Base-by-base conservation (phyloP, 2,797 vertebrate species). In the Jordanella pulchra region DNA sequence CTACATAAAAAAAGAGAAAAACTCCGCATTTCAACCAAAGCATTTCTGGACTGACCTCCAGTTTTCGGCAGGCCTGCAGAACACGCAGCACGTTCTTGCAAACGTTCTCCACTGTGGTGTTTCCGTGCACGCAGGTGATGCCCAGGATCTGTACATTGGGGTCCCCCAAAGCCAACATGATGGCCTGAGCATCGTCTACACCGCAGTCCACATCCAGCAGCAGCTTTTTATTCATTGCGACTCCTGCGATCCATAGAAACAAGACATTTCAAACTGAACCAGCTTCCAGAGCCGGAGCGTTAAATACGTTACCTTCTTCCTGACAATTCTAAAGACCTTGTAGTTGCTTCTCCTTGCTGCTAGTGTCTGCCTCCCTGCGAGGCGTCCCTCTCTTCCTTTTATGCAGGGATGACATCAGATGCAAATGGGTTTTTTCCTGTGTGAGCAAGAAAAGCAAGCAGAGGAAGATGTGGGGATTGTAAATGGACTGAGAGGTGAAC, bases 61-160 rank as follows among this genome's bases (percentile, higher is more conserved):
- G 85, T 68, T 53, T 88, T 0, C 83, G 54, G 70, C 95, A 95
- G 30, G 70, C 84, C 42, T 94, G 84, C 45, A 95, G 88, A 23
- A 95, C 88, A 0, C 95, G 90, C 60, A 95, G 89, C 2, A 83
- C 73, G 71, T 95, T 95, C 77, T 84, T 94, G 71, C 93, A 95
- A 74, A 95, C 94, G 0, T 95, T 95, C 28, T 95, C 93, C 70
- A 95, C 69, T 0, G 66, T 21, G 25, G 93, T 93, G 89, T 95
- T 95, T 44, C 95, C 95, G 0, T 91, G 86, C 67, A 93, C 92
- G 18, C 94, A 95, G 30, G 93, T 94, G 84, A 95, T 73, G n/a
- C 91, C 95, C 71, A 95, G 82, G 15, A 95, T 60, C 78, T 92
- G 42, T 67, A 93, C 92, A 0, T 67, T 69, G 0, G 93, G 92